Evolutionary conservation across 2,113 vertebrate species (phyloP).

Genomic region (Drymodes brunneopygia): DNA sequence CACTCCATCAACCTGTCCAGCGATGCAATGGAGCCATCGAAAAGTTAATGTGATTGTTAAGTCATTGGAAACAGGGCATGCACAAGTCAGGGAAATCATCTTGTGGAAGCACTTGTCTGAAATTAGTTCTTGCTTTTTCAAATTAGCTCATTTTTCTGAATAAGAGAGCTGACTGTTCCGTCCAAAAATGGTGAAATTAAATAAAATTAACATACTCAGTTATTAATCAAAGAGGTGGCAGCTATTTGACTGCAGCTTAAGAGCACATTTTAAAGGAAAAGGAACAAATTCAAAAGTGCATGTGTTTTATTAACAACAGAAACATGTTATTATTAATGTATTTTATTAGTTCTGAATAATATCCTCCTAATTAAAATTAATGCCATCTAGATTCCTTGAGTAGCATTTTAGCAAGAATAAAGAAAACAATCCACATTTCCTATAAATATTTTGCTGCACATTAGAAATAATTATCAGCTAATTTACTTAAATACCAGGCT

Average conservation of each 20-base stretch:
- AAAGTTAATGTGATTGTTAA: conserved; percentile 39
- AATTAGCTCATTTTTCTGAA: conserved; percentile 57
- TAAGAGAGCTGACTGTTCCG: conserved; percentile 22
- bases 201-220: conserved; percentile 7
- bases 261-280: background rate
- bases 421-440: conserved; percentile 35
- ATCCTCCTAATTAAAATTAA: conserved; percentile 42
- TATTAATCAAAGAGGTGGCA: conserved; percentile 50
- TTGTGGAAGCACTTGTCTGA: conserved; percentile 20
- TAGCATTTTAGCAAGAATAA: background rate
- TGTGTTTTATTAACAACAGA: background rate
- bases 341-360: conserved; percentile 43
- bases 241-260: background rate
- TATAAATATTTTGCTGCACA: conserved; percentile 49
- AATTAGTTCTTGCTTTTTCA: conserved; percentile 43
- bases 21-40: background rate
- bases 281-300: conserved; percentile 9
- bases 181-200: conserved; percentile 24
- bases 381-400: background rate
- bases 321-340: conserved; percentile 32
- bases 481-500: conserved; percentile 51
- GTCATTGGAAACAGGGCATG: conserved; percentile 19
- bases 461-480: conserved; percentile 53
- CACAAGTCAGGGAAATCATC: background rate
- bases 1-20: background rate